Evolutionary conservation across 2,888 invertebrate species (phyloP).

Genomic region (Sympetrum striolatum): DNA sequence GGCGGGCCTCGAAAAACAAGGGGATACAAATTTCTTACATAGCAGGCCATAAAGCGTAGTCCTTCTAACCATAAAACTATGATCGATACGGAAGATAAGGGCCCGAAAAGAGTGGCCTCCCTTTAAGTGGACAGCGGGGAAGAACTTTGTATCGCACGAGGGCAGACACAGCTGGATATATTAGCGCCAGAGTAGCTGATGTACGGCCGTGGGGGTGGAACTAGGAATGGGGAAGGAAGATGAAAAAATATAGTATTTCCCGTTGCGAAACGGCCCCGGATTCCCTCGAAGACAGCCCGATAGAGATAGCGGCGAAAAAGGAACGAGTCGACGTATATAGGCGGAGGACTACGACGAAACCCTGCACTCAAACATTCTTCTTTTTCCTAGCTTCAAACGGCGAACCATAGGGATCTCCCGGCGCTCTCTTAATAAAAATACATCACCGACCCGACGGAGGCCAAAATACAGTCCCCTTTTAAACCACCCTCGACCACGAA

Average conservation of each 20-base stretch:
- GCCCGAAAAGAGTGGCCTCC: not conserved
- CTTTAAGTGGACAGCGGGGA: not conserved
- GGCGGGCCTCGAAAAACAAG: not conserved
- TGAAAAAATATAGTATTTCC: not conserved
- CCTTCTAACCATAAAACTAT: not conserved
- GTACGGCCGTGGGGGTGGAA: not conserved
- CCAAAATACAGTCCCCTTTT: not conserved
- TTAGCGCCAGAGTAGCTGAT: not conserved
- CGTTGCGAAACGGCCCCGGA: slow-evolving; percentile 15
- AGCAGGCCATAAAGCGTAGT: slow-evolving; percentile 6
- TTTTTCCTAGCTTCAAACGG: not conserved
- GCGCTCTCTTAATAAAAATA: not conserved
- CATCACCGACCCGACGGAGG: not conserved
- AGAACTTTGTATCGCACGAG: not conserved
- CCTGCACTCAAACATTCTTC: not conserved
- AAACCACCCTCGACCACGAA: not conserved
- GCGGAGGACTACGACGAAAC: not conserved
- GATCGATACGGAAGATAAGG: slow-evolving; percentile 15
- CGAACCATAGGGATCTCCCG: not conserved
- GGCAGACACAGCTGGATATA: not conserved
- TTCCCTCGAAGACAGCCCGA: slow-evolving; percentile 11
- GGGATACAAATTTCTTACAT: not conserved
- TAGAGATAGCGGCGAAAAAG: slow-evolving; percentile 23
- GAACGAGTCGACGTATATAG: slow-evolving; percentile 2
- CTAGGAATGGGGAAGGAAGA: not conserved